These are phyloP conservation scores for Drosophila mojavensis DNA, from an alignment of 1,140 invertebrate species.

Conservation along the genomic window DNA sequence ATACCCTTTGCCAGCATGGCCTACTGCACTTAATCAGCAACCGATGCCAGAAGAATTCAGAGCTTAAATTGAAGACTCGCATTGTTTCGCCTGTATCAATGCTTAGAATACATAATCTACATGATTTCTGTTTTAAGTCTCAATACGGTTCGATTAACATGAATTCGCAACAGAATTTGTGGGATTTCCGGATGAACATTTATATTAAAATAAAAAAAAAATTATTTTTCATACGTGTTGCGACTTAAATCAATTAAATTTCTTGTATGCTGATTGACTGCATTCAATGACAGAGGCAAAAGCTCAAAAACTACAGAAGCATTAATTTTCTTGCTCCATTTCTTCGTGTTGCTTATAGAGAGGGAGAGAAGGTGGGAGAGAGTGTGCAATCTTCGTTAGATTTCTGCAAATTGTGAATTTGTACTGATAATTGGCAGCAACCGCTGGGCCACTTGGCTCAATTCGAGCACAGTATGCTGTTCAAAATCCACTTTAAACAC, in stretches of 20 bases:
- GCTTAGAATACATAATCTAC: not conserved
- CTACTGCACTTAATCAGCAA: not conserved
- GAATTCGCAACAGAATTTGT: not conserved
- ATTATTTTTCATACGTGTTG: not conserved
- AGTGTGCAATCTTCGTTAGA: conserved; percentile 2
- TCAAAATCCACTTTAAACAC: conserved; percentile 42
- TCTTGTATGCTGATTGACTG: not conserved
- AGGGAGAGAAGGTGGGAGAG: not conserved
- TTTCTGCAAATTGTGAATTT: conserved; percentile 16
- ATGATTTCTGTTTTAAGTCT: not conserved
- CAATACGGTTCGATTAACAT: not conserved
- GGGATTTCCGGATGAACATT: too few species aligned
- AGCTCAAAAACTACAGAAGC: not conserved
- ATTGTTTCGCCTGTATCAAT: not conserved
- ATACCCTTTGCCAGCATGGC: not conserved
- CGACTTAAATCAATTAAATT: not conserved
- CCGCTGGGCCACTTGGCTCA: conserved; percentile 32
- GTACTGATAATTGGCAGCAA: conserved; percentile 48
- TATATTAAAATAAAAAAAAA: too few species aligned
- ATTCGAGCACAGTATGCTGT: conserved; percentile 29
- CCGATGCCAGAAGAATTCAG: not conserved
- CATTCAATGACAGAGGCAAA: not conserved
- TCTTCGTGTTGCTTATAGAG: too few species aligned
- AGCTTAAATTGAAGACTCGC: not conserved
- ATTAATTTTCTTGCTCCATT: not conserved